These are phyloP conservation scores for Fregata magnificens DNA, from an alignment of 2,113 vertebrate species.

Conservation along the genomic window DNA sequence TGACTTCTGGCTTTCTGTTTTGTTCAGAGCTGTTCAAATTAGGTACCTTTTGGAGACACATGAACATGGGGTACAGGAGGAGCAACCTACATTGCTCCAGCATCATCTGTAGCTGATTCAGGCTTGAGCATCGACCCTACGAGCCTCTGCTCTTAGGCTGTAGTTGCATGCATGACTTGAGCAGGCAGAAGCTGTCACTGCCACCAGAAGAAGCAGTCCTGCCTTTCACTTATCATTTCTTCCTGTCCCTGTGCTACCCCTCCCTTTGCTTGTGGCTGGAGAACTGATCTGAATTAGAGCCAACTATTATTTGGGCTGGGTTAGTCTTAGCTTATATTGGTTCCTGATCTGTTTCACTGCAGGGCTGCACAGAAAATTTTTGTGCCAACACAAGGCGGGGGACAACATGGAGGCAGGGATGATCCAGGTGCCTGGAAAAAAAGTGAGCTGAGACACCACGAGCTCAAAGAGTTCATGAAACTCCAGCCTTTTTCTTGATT, in stretches of 20 bases:
- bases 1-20: neutral
- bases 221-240: constrained; percentile 1
- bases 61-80: neutral
- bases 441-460: neutral
- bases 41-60: neutral
- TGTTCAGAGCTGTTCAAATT: neutral
- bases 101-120: neutral
- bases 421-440: neutral
- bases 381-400: neutral
- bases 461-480: neutral
- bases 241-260: neutral
- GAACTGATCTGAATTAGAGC: neutral
- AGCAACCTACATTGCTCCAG: neutral
- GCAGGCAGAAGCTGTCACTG: neutral
- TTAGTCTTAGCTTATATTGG: neutral
- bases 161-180: neutral
- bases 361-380: neutral
- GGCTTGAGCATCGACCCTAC: neutral
- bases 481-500: neutral
- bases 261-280: constrained; percentile 15
- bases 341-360: neutral
- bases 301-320: neutral
- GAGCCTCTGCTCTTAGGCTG: neutral
- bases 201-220: neutral
- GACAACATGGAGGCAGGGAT: neutral